These are phyloP conservation scores for Etheostoma perlongum DNA, from an alignment of 2,797 vertebrate species.

Conservation along the genomic window DNA sequence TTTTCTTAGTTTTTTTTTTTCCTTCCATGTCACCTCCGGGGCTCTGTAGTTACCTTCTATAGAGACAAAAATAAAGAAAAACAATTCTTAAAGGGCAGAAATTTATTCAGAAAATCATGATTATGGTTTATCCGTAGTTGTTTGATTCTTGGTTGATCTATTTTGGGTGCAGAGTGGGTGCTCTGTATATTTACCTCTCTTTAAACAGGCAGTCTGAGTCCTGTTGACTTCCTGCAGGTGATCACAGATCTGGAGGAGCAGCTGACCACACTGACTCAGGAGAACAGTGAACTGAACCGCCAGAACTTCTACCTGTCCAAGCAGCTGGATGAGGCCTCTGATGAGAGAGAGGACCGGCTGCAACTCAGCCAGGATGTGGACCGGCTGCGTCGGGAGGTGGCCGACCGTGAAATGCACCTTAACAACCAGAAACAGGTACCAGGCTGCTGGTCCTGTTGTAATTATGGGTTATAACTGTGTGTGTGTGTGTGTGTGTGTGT, in stretches of 20 bases:
- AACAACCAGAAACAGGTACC: constrained; percentile 97
- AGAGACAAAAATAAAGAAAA: background rate
- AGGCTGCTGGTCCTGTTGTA: background rate
- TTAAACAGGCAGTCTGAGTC: background rate
- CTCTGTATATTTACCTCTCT: background rate
- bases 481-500: background rate
- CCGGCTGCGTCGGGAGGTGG: constrained; percentile 93
- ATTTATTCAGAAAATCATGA: background rate
- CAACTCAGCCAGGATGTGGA: constrained; percentile 93
- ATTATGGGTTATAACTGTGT: background rate
- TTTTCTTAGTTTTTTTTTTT: background rate
- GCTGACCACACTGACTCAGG: constrained; percentile 93
- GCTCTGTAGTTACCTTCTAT: background rate
- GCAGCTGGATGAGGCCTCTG: constrained; percentile 92
- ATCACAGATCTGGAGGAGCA: constrained; percentile 98
- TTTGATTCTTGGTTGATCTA: background rate
- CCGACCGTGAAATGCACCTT: constrained; percentile 97
- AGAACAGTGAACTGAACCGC: constrained; percentile 96
- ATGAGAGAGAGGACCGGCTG: constrained; percentile 89
- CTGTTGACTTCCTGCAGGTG: constrained; percentile 82
- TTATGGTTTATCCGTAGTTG: background rate
- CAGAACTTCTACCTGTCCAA: constrained; percentile 98
- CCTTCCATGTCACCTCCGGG: too few relatives aligned
- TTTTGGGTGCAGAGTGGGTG: background rate
- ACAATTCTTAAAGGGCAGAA: background rate